Conservation (phyloP, 37 sponge, comb jelly and placozoan genomes). For the Cliona cf. orientalis region DNA sequence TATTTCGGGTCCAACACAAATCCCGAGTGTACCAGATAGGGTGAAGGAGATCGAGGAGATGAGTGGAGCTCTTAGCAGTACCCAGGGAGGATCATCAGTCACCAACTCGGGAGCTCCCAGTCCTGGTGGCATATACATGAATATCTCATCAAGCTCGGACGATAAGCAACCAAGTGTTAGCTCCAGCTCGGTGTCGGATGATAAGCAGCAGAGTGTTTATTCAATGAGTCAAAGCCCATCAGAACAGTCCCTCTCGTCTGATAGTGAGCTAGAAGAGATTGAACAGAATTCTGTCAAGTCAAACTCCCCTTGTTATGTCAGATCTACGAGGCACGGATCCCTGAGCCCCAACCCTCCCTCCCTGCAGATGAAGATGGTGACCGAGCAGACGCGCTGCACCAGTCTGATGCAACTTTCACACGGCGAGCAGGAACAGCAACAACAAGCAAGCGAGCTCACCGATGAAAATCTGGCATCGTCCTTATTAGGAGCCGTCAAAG, state of each 20-base stretch:
- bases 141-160: background rate
- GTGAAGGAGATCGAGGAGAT: slow-evolving; percentile 77
- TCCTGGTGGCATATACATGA: background rate
- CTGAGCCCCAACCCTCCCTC: slow-evolving; percentile 41
- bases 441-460: too few relatives aligned
- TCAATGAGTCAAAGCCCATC: slow-evolving; percentile 24
- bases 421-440: too few relatives aligned
- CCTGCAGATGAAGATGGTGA: background rate
- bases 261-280: slow-evolving; percentile 2
- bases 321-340: slow-evolving; percentile 15
- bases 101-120: background rate
- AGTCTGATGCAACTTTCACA: background rate
- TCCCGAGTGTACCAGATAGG: slow-evolving; percentile 69
- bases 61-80: background rate
- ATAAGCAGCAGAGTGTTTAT: background rate
- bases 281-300: background rate
- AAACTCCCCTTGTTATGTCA: background rate
- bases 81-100: background rate
- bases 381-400: background rate
- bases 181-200: background rate
- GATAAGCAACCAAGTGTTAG: background rate
- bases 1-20: slow-evolving; percentile 42
- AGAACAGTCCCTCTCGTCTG: slow-evolving; percentile 12
- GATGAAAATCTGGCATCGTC: background rate
- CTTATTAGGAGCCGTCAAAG: slow-evolving; percentile 33